Evolutionary conservation across 2,797 vertebrate species (phyloP).

Genomic region (Leucoraja ocellata): DNA sequence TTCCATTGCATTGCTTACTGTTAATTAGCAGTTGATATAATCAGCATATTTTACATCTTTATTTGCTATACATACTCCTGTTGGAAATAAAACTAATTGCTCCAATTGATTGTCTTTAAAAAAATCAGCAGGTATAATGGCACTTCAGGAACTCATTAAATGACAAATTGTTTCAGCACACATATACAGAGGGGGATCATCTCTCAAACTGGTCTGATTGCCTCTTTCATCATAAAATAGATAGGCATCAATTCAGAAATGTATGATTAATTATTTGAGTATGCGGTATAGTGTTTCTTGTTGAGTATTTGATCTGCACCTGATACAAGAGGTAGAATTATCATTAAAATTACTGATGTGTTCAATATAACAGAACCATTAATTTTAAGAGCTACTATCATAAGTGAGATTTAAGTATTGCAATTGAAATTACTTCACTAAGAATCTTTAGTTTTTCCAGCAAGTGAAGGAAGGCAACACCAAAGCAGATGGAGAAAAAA

Average conservation of each 20-base stretch:
- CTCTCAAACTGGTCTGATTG: not conserved
- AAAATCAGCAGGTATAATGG: not conserved
- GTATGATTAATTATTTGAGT: not conserved
- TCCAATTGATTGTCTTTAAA: too few species aligned
- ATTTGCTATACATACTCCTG: not conserved
- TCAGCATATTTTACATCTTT: not conserved
- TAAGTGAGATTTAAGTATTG: not conserved
- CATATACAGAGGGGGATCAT: not conserved
- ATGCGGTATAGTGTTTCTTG: not conserved
- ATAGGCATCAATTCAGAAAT: not conserved
- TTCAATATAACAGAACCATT: not conserved
- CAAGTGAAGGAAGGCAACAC: not conserved
- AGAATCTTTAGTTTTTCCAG: not conserved
- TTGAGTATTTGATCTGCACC: not conserved
- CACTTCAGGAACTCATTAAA: not conserved
- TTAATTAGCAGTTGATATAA: not conserved
- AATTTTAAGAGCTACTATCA: not conserved
- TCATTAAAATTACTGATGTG: not conserved
- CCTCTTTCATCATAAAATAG: not conserved
- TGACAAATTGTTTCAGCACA: not conserved
- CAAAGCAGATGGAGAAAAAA: not conserved
- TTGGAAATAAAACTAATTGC: not conserved
- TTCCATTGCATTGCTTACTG: not conserved
- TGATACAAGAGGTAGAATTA: slow-evolving; percentile 2
- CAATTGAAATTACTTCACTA: not conserved